Percentiles rank a stretch among this genome's conserved stretches.
These are phyloP conservation scores for Struthidea cinerea DNA, from an alignment of 2,113 vertebrate species.

Conservation along the genomic window DNA sequence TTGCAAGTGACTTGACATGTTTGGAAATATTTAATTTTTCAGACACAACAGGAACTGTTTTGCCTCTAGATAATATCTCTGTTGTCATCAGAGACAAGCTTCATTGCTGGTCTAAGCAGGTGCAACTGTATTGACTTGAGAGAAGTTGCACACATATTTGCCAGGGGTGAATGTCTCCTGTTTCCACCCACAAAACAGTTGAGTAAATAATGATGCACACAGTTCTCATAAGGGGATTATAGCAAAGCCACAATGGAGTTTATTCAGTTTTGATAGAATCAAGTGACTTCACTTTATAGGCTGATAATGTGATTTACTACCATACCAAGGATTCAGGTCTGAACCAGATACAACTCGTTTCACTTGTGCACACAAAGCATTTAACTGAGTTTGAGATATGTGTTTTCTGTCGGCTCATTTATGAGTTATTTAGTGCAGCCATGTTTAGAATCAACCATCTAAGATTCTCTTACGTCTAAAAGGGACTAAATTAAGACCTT, in stretches of 20 bases:
- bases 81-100: constrained; percentile 19
- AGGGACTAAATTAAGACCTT: constrained; percentile 41
- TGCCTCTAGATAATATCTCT: constrained; percentile 21
- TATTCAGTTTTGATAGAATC: constrained; percentile 58
- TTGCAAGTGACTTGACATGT: neutral
- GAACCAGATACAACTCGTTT: constrained; percentile 19
- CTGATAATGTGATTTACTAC: constrained; percentile 34
- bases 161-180: constrained; percentile 16
- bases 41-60: constrained; percentile 33
- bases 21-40: constrained; percentile 31
- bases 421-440: neutral
- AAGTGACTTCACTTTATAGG: constrained; percentile 37
- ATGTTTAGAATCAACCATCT: neutral
- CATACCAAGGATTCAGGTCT: neutral
- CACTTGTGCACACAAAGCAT: neutral
- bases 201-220: constrained; percentile 53
- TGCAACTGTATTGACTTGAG: constrained; percentile 12
- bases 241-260: constrained; percentile 40
- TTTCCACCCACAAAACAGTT: constrained; percentile 54
- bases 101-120: neutral
- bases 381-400: neutral
- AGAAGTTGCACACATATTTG: neutral
- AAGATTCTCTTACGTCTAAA: neutral
- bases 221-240: constrained; percentile 50
- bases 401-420: neutral